Evolutionary conservation across 2,888 invertebrate species (phyloP).

Genomic region (Pomacea canaliculata): DNA sequence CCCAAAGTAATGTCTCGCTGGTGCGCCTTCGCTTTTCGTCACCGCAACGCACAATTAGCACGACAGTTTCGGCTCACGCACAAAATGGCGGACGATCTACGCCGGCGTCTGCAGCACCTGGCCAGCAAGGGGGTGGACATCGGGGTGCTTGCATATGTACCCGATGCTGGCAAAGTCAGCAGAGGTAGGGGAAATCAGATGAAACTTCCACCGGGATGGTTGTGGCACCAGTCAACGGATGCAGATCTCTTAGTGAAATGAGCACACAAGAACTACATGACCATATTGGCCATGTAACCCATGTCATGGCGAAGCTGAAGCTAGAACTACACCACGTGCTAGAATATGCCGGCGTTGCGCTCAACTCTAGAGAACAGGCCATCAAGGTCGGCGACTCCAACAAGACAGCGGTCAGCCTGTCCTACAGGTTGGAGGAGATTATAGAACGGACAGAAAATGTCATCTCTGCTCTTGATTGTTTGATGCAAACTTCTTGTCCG

Average conservation of each 20-base stretch:
- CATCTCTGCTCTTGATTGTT: background rate
- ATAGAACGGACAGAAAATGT: background rate
- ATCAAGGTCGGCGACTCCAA: background rate
- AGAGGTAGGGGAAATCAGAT: background rate
- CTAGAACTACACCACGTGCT: background rate
- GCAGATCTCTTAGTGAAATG: no score
- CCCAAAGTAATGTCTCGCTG: background rate
- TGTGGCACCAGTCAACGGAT: no score
- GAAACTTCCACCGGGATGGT: no score
- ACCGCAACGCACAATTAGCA: background rate
- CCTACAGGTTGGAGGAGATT: background rate
- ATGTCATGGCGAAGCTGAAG: background rate
- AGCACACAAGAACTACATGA: background rate
- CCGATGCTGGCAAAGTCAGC: background rate
- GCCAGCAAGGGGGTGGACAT: constrained; percentile 7
- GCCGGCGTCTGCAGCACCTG: constrained; percentile 1
- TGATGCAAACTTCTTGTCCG: background rate
- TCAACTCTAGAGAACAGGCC: background rate
- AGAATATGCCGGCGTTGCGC: background rate
- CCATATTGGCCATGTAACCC: background rate
- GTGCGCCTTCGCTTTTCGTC: background rate
- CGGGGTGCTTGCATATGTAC: background rate
- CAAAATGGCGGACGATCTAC: background rate
- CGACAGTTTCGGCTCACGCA: background rate
- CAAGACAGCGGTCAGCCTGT: background rate